These are phyloP conservation scores for Acanthaster planci DNA, from an alignment of 35 echinoderm and acorn worm genomes.

Conservation along the genomic window DNA sequence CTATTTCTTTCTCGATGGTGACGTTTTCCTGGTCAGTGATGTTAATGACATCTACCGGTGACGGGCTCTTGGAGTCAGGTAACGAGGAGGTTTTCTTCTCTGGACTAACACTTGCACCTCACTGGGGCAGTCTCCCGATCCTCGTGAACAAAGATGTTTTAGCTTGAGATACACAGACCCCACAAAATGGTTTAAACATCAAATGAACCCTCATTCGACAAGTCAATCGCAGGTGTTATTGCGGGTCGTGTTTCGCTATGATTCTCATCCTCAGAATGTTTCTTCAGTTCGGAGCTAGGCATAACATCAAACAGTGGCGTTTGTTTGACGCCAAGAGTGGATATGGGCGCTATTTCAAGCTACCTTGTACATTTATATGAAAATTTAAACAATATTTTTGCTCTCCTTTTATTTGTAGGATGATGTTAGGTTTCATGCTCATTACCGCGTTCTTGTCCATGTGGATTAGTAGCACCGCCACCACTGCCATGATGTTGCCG, in stretches of 20 bases:
- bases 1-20: background rate
- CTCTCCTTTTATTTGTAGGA: constrained; percentile 48
- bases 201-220: background rate
- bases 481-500: constrained; percentile 99
- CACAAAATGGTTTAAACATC: constrained; percentile 12
- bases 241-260: constrained; percentile 12
- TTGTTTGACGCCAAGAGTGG: background rate
- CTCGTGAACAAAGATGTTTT: background rate
- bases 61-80: background rate
- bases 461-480: constrained; percentile 98
- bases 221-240: background rate
- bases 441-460: constrained; percentile 95
- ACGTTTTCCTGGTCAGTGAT: background rate
- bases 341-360: background rate
- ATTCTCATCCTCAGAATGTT: background rate
- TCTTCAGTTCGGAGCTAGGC: background rate
- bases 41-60: background rate
- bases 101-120: background rate
- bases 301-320: background rate
- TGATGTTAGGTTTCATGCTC: constrained; percentile 96
- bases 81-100: background rate
- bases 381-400: too few relatives aligned
- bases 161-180: background rate
- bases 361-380: too few relatives aligned
- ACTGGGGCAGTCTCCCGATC: background rate